These are phyloP conservation scores for Limnodromus scolopaceus DNA, from an alignment of 2,797 vertebrate genomes.

Conservation along the genomic window DNA sequence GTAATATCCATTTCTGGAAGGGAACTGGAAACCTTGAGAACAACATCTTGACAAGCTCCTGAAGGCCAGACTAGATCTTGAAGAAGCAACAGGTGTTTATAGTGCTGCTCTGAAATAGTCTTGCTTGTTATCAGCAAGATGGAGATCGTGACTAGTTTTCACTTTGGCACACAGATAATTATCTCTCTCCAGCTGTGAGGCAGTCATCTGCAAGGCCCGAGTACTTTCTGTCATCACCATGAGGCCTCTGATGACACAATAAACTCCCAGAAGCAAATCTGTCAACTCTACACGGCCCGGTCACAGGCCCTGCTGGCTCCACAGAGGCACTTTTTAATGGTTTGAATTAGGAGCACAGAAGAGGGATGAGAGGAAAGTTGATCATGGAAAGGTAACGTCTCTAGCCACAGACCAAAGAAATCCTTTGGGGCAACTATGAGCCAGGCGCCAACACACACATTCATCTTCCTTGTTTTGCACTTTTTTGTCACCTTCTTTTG, in stretches of 20 bases:
- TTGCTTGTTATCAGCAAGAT: conserved; percentile 47
- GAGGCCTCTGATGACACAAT: conserved; percentile 1
- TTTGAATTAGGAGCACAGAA: conserved; percentile 40
- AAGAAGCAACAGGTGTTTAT: background rate
- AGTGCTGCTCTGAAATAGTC: conserved; percentile 35
- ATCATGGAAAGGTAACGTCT: conserved; percentile 32
- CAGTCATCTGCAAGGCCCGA: background rate
- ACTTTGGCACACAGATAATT: conserved; percentile 65
- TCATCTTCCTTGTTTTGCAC: conserved; percentile 49
- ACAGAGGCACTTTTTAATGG: conserved; percentile 71
- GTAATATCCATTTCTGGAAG: conserved; percentile 32
- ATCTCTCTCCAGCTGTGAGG: conserved; percentile 1
- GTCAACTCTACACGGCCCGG: background rate
- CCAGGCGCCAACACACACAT: conserved; percentile 2
- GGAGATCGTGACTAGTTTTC: background rate
- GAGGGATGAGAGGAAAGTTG: conserved; percentile 49
- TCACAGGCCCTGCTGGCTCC: conserved; percentile 8
- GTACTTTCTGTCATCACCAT: background rate
- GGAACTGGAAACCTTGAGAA: conserved; percentile 7
- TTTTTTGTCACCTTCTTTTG: conserved; percentile 42
- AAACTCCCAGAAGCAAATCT: conserved; percentile 27
- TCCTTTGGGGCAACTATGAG: conserved; percentile 17
- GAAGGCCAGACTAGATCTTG: background rate
- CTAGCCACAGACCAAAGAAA: conserved; percentile 37
- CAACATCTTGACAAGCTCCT: background rate